A percentile compares a stretch with the other conserved stretches of the same genome.
phyloP scores from a whole-genome alignment of 2,113 vertebrate species.

The Arizona elegans region DNA sequence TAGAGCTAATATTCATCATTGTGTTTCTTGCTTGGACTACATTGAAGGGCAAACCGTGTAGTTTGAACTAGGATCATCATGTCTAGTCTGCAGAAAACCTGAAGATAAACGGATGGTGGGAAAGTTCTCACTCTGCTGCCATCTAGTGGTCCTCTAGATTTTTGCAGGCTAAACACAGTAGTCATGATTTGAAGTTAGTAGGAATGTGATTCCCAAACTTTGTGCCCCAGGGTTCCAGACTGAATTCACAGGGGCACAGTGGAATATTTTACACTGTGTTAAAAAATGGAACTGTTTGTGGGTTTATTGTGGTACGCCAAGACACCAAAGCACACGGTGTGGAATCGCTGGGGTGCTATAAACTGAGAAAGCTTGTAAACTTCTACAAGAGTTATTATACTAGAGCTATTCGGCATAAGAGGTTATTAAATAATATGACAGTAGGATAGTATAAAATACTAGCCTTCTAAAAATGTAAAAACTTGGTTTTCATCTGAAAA shows the following conservation, averaged over 20 bases:
- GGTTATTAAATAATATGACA: conserved; percentile 4
- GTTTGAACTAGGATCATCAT: not conserved
- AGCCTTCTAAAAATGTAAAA: conserved; percentile 8
- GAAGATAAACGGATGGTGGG: not conserved
- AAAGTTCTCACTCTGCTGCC: not conserved
- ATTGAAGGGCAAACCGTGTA: not conserved
- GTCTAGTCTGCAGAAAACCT: not conserved
- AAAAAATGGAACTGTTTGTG: not conserved
- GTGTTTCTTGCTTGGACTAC: not conserved
- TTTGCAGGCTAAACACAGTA: not conserved
- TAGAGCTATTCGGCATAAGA: not conserved
- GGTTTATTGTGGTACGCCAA: not conserved
- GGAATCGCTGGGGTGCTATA: not conserved
- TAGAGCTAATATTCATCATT: not conserved
- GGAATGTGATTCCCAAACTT: not conserved
- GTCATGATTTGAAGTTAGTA: not conserved
- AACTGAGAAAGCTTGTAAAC: not conserved
- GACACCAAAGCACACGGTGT: not conserved
- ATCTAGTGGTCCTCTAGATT: not conserved
- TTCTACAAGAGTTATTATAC: not conserved
- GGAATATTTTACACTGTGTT: not conserved
- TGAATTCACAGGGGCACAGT: not conserved
- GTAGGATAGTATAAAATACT: conserved; percentile 15
- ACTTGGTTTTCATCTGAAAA: conserved; percentile 2
- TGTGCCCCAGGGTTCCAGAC: not conserved